Conservation (phyloP, 2,888 invertebrate species). For the Tetranychus piercei region DNA sequence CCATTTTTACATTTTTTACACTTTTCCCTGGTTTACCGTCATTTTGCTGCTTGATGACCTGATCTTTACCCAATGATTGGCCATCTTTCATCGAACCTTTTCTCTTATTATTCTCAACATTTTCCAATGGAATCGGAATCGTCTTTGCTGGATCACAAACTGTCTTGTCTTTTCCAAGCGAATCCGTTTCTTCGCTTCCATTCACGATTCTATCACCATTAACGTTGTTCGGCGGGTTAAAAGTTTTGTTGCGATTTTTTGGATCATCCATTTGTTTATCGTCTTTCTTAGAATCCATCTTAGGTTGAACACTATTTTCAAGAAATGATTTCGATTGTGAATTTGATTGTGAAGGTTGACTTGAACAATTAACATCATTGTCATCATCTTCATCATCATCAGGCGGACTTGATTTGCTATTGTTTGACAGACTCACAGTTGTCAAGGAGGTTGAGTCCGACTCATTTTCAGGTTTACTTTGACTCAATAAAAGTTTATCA, state of each 20-base stretch:
- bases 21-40: background rate
- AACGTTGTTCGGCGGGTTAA: background rate
- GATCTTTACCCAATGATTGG: background rate
- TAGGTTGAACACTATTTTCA: background rate
- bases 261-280: background rate
- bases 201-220: background rate
- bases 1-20: background rate
- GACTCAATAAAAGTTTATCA: background rate
- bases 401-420: slow-evolving; percentile 7
- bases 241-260: background rate
- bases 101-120: background rate
- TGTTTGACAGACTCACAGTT: background rate
- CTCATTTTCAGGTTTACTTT: background rate
- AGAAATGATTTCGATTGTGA: background rate
- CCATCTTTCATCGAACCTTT: background rate
- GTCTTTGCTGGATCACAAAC: background rate
- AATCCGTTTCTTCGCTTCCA: background rate
- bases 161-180: background rate
- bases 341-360: background rate
- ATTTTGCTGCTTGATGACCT: background rate
- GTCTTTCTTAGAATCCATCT: background rate
- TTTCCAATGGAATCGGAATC: background rate
- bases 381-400: slow-evolving; percentile 1
- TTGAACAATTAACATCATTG: background rate
- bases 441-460: slow-evolving; percentile 6